phyloP scores from a whole-genome alignment of 2,797 vertebrate species.

The Pseudopleuronectes americanus region DNA sequence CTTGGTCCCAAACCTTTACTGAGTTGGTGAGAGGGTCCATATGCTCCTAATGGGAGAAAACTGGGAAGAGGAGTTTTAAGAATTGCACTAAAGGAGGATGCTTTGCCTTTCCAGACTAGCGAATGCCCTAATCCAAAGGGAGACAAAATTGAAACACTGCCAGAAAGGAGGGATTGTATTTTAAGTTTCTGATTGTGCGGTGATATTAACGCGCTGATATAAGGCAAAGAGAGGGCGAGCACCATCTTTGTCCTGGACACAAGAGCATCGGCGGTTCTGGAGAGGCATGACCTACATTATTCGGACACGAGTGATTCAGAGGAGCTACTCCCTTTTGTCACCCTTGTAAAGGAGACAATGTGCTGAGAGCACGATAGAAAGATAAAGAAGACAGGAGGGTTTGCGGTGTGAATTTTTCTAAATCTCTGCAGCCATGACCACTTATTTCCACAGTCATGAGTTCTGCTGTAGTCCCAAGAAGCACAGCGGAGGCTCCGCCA shows the following conservation, averaged over 20 bases:
- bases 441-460: slow-evolving; percentile 82
- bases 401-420: background rate
- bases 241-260: slow-evolving; percentile 24
- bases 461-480: slow-evolving; percentile 80
- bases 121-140: background rate
- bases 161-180: slow-evolving; percentile 6
- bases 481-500: slow-evolving; percentile 54
- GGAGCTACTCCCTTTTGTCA: slow-evolving; percentile 45
- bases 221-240: slow-evolving; percentile 12
- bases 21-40: slow-evolving; percentile 11
- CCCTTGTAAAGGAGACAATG: slow-evolving; percentile 25
- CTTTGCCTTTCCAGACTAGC: slow-evolving; percentile 13
- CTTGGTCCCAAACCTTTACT: slow-evolving; percentile 9
- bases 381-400: slow-evolving; percentile 11
- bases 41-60: slow-evolving; percentile 3
- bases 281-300: slow-evolving; percentile 67
- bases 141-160: slow-evolving; percentile 16
- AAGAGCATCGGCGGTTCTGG: slow-evolving; percentile 28
- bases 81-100: slow-evolving; percentile 17
- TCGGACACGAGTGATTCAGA: slow-evolving; percentile 50
- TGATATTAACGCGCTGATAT: slow-evolving; percentile 24
- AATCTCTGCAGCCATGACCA: slow-evolving; percentile 72
- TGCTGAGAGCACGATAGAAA: slow-evolving; percentile 20
- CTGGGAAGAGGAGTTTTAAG: slow-evolving; percentile 8
- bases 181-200: slow-evolving; percentile 8